Percentiles rank a stretch among this genome's conserved stretches.
Conservation (phyloP, 2,113 vertebrate genomes). For the Pedetes capensis region DNA sequence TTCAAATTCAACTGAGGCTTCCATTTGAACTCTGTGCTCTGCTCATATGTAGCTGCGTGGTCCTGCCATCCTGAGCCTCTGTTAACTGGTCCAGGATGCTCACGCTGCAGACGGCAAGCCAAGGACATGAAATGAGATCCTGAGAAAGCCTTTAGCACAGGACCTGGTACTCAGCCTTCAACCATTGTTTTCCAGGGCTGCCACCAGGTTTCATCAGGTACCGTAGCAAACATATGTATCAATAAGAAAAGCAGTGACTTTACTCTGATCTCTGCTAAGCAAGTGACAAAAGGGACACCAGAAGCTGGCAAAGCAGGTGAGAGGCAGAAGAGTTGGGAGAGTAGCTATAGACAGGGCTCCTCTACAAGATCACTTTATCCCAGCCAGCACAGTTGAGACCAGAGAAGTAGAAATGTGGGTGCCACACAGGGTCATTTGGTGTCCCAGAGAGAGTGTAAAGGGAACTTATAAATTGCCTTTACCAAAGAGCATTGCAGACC, state of each 20-base stretch:
- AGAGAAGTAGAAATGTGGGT: neutral
- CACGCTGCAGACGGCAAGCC: too few species aligned
- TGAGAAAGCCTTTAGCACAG: neutral
- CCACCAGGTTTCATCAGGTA: too few species aligned
- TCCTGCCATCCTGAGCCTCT: neutral
- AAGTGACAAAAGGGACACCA: neutral
- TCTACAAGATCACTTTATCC: neutral
- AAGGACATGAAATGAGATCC: neutral
- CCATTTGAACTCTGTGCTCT: neutral
- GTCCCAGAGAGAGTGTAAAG: rapidly evolving
- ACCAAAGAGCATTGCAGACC: too few species aligned
- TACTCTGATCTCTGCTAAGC: neutral
- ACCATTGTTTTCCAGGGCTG: neutral
- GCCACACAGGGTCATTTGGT: rapidly evolving
- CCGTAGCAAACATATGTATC: neutral
- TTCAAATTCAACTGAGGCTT: neutral
- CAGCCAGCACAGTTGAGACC: neutral
- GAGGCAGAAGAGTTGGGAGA: neutral
- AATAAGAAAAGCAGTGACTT: neutral
- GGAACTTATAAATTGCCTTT: too few species aligned
- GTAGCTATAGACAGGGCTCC: neutral
- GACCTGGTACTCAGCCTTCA: neutral
- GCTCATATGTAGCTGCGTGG: neutral
- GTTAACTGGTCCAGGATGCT: neutral
- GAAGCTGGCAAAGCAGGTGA: neutral